Evolutionary conservation across 2,113 vertebrate genomes (phyloP), one percentile per base, ranked within the genome.

Genomic region (Peromyscus polionotus): DNA sequence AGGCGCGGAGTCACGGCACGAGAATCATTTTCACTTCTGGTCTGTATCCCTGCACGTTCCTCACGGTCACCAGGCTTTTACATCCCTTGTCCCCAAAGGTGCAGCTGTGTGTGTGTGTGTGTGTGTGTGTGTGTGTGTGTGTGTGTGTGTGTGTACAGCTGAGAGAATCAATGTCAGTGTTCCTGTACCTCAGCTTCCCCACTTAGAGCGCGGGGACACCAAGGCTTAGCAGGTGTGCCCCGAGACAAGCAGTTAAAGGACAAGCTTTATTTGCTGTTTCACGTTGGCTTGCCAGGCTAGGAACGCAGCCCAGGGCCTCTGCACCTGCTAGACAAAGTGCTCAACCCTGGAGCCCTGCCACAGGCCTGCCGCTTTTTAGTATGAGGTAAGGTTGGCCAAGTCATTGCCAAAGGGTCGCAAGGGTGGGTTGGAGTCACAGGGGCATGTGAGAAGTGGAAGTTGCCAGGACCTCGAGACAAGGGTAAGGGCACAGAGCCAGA

Each of bases 111-210:
- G 51, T 54, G 51, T 54, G 51, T 54, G 51, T 54, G 51, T 54
- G 51, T 54, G 54, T 54, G 63, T 65, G 63, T 26, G 51, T 54
- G 51, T 54, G 51, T 54, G 51, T 54, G 51, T 54, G 51, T 54
- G 51, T 54, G 51, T 54, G 63, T 24, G 63, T 24, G 16, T 26
- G 48, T 42, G 22, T 33, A 22, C 0, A 0, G n/a, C 17, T 39
- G 33, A 93, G 26, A 28, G 57, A 36, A 61, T 2, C 42, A 81
- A 22, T 31, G 63, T 12, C 54, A 12, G 31, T 81, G 42, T 1
- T 24, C n/a, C 73, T 28, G 16, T 80, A 87, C 61, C 80, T 94
- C 88, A 33, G 88, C 39, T 86, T 95, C 63, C 65, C 45, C 31
- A 51, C 59, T 36, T 85, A 33, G 20, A 90, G 31, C 33, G 42